Evolutionary conservation across 1,140 invertebrate species (phyloP).

Genomic region (Drosophila mojavensis): DNA sequence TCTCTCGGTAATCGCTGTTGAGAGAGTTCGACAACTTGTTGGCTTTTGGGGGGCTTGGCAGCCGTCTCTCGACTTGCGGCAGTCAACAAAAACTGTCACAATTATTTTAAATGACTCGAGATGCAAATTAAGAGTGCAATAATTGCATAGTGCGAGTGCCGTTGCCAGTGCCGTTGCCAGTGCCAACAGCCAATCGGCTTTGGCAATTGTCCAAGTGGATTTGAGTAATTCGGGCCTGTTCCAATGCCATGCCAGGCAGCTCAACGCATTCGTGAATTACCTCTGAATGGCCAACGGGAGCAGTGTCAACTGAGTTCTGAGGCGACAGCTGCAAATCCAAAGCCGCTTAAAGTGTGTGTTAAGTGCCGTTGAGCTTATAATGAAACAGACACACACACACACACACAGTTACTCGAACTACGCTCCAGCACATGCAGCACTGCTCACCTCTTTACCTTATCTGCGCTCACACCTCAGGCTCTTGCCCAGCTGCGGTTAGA

Average conservation of each 20-base stretch:
- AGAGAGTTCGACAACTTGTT: conserved; percentile 58
- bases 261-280: conserved; percentile 16
- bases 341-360: conserved; percentile 77
- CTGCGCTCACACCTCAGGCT: background rate
- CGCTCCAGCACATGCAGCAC: background rate
- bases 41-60: conserved; percentile 28
- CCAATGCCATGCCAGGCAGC: conserved; percentile 16
- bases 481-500: conserved; percentile 19
- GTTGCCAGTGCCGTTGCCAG: conserved; percentile 21
- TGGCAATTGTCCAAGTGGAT: conserved; percentile 61
- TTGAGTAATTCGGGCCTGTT: conserved; percentile 54
- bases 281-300: conserved; percentile 11
- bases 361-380: conserved; percentile 78
- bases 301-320: conserved; percentile 13
- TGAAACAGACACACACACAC: conserved; percentile 52
- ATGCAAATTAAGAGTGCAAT: conserved; percentile 76
- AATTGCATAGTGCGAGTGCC: conserved; percentile 63
- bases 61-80: conserved; percentile 1
- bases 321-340: conserved; percentile 55
- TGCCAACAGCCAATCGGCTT: conserved; percentile 44
- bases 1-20: background rate
- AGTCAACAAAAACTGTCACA: conserved; percentile 47
- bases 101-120: conserved; percentile 79
- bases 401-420: conserved; percentile 28
- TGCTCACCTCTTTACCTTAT: background rate